These are phyloP conservation scores for Nebria salina DNA, from an alignment of 2,888 invertebrate species.

Conservation along the genomic window DNA sequence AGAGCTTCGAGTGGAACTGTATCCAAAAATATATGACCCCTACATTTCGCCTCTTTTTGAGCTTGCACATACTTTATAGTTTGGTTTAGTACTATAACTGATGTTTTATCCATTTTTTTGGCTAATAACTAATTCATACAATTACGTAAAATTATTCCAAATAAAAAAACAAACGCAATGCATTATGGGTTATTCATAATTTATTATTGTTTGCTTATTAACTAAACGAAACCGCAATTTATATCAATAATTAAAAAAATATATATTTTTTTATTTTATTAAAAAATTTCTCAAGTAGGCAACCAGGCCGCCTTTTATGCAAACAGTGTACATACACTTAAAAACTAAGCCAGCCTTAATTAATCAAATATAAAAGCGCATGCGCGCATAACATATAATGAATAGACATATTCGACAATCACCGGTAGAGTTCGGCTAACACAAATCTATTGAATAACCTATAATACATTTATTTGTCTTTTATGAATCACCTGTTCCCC, in stretches of 20 bases:
- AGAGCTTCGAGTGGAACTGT: background rate
- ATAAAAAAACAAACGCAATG: background rate
- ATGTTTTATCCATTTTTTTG: slow-evolving; percentile 13
- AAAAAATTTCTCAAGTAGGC: background rate
- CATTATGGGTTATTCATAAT: background rate
- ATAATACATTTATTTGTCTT: slow-evolving; percentile 15
- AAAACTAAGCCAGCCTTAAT: no score
- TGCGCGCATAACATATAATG: background rate
- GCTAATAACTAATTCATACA: slow-evolving; percentile 24
- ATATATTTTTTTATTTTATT: background rate
- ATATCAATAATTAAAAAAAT: background rate
- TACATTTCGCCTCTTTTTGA: slow-evolving; percentile 21
- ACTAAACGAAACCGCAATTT: no score
- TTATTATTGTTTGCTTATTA: background rate
- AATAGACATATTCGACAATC: background rate
- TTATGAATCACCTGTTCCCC: slow-evolving; percentile 55
- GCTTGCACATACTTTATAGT: slow-evolving; percentile 29
- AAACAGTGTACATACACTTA: no score
- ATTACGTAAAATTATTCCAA: slow-evolving; percentile 9
- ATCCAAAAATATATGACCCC: slow-evolving; percentile 32
- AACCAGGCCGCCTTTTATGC: no score
- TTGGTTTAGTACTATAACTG: slow-evolving; percentile 14
- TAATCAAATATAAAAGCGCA: background rate
- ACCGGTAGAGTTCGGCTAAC: background rate
- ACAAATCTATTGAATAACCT: background rate